Conservation (phyloP, 2,113 vertebrate genomes). For the Danio rerio region GRCz12tu NC_133200.1:36691501-36692000, state of each 20-base stretch:
- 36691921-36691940: constrained; percentile 36
- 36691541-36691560: not conserved
- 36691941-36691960: constrained; percentile 21
- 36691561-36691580: not conserved
- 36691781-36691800: constrained; percentile 55
- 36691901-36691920: constrained; percentile 35
- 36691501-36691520: too few relatives aligned
- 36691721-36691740: constrained; percentile 51
- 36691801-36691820: constrained; percentile 58
- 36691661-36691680: constrained; percentile 9
- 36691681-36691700: constrained; percentile 22
- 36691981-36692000: constrained; percentile 26
- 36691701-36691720: constrained; percentile 52
- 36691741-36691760: constrained; percentile 55
- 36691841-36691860: constrained; percentile 55
- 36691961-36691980: constrained; percentile 35
- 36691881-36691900: constrained; percentile 31
- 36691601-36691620: not conserved
- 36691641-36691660: not conserved
- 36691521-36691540: not conserved
- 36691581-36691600: too few relatives aligned
- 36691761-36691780: constrained; percentile 51
- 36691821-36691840: constrained; percentile 53
- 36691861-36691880: constrained; percentile 47
- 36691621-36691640: not conserved